These are phyloP conservation scores for Spisula solida DNA, from an alignment of 2,888 invertebrate species.

Conservation along the genomic window DNA sequence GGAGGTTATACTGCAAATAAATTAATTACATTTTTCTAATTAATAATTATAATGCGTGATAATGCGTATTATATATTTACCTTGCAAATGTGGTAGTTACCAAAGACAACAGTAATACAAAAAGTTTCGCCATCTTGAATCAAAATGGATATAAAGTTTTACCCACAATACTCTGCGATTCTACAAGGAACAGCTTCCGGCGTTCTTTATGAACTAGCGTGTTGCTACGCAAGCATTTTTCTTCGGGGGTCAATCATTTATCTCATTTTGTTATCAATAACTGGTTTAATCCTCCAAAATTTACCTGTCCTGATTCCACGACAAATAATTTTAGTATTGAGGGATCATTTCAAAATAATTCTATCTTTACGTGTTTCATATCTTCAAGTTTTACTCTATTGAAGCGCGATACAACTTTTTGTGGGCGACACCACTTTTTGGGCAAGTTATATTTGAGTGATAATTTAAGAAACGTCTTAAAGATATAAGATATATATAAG, in stretches of 20 bases:
- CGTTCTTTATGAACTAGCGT: neutral
- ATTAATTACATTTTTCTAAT: no score
- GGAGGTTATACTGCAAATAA: no score
- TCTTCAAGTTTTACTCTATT: no score
- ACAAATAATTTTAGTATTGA: neutral
- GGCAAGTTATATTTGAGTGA: no score
- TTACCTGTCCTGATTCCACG: neutral
- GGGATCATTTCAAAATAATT: constrained; percentile 35
- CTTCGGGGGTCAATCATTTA: neutral
- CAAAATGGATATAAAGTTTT: neutral
- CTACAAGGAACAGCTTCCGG: neutral
- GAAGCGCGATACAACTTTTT: no score
- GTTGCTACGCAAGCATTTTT: neutral
- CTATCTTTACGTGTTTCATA: neutral
- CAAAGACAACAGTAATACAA: constrained; percentile 34
- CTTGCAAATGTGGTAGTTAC: constrained; percentile 49
- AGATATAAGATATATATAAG: no score
- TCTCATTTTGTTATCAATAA: neutral
- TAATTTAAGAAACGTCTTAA: no score
- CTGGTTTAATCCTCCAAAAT: neutral
- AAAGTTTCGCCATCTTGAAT: constrained; percentile 45
- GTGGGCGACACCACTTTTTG: no score
- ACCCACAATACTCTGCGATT: neutral
- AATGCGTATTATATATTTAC: constrained; percentile 24
- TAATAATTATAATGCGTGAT: no score